Evolutionary conservation across 2,888 invertebrate species (phyloP), one percentile per base, ranked within the genome.

Genomic region (Acleris sparsana): DNA sequence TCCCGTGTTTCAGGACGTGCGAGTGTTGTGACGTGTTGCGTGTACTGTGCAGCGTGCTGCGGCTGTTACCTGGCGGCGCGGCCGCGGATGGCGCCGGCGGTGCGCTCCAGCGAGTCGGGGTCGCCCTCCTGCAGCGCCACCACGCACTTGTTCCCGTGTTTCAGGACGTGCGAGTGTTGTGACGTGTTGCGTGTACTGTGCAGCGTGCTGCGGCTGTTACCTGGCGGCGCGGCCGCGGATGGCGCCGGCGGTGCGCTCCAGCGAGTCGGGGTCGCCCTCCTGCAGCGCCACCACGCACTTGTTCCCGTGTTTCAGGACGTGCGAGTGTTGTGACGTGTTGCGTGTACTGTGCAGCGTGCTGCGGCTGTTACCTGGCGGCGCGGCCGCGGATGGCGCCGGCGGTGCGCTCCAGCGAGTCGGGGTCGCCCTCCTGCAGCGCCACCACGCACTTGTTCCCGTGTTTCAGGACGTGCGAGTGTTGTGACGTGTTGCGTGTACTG

Each of bases 361-460:
- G 16, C 5, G 22, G 16, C 44, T 0, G 39, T 39, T 56, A 92
- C 92, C 93, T 92, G 43, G 97, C 95, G 0, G 99, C 98, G 9
- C 99, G 94, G 0, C 99, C 99, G 53, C 99, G 94, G 70, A 99
- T 99, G 53, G 99, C 98, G 0, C 98, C 98, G 9, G 99, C 99
- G 1, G 99, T 99, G 62, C 98, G 93, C 85, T 99, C 97, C 53
- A 98, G 92, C 1, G 97, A 97, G 81, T 98, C 98, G 0, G 98
- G 97, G 82, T 99, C 98, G 0, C 96, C 97, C 83, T 98, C 98
- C 90, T 99, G 98, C 64, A 99, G 93, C 2, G 99, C 99, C 17
- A 9, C 18, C 17, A 17, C n/a, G 29, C n/a, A 5, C n/a, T 9
- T 6, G 48, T 9, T 18, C n/a, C n/a, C 16, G 48, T 48, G 3